A percentile compares a stretch with the other conserved stretches of the same genome.
These are phyloP conservation scores for Galeopterus variegatus DNA, from an alignment of 2,113 vertebrate genomes.

Conservation along the genomic window DNA sequence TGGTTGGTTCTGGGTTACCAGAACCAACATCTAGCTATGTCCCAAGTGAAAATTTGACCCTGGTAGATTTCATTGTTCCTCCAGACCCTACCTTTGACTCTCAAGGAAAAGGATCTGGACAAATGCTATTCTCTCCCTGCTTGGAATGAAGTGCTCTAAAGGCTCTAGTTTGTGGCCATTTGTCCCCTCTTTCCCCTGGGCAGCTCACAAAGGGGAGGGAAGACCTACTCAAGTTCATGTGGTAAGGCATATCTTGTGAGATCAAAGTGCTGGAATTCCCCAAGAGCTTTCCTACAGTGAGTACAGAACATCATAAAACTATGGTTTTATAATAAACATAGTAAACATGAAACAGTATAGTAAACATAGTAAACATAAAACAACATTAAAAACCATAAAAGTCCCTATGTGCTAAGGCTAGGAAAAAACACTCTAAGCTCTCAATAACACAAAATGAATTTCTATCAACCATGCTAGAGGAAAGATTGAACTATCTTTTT, in stretches of 20 bases:
- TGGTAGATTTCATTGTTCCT: not conserved
- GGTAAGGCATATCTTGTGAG: not conserved
- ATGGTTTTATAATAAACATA: not conserved
- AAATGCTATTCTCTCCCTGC: not conserved
- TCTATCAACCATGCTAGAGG: not conserved
- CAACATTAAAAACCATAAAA: not conserved
- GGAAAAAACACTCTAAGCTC: not conserved
- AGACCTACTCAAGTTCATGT: not conserved
- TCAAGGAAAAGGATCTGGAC: not conserved
- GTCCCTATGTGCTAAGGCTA: not conserved
- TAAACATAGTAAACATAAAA: not conserved
- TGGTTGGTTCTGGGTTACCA: not conserved
- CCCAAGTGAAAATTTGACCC: not conserved
- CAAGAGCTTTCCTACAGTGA: not conserved
- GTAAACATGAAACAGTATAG: not conserved
- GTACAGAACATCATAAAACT: not conserved
- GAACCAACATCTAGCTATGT: not conserved
- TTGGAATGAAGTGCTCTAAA: not conserved
- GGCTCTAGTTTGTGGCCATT: not conserved
- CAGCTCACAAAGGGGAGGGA: not conserved
- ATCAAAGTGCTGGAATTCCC: not conserved
- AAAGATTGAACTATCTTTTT: not conserved
- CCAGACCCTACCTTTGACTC: not conserved
- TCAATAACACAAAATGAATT: not conserved
- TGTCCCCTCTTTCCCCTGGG: not conserved